These are phyloP conservation scores for Tipula lateralis DNA, from an alignment of 2,888 invertebrate species.

Conservation along the genomic window DNA sequence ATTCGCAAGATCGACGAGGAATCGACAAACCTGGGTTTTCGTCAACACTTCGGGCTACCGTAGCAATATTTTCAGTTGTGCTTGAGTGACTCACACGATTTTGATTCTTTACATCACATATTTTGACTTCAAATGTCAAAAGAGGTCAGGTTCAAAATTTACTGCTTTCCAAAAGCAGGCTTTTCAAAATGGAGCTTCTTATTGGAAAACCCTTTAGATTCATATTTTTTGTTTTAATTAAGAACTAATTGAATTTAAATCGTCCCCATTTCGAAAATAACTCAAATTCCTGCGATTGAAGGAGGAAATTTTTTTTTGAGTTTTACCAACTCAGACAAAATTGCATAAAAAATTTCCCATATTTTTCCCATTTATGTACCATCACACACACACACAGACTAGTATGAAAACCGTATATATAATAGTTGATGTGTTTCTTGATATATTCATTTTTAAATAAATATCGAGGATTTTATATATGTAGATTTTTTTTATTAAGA, in stretches of 20 bases:
- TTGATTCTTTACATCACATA: too few relatives aligned
- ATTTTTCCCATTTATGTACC: background rate
- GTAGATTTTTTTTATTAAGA: background rate
- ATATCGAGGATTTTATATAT: background rate
- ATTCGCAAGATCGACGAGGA: too few relatives aligned
- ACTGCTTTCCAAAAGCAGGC: too few relatives aligned
- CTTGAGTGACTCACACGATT: too few relatives aligned
- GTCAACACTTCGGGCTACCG: too few relatives aligned
- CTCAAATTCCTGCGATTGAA: background rate
- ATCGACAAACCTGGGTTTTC: too few relatives aligned
- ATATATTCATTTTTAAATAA: conserved; percentile 1
- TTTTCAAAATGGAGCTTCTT: too few relatives aligned
- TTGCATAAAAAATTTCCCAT: background rate
- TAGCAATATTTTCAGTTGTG: too few relatives aligned
- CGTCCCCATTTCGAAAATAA: background rate
- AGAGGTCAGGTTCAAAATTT: too few relatives aligned
- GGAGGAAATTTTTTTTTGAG: background rate
- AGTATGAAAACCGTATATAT: background rate
- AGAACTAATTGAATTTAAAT: background rate
- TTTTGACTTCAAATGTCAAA: too few relatives aligned
- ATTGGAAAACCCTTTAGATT: too few relatives aligned
- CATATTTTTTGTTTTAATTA: background rate
- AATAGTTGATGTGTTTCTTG: background rate
- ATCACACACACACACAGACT: too few relatives aligned
- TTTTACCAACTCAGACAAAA: background rate